phyloP scores from a whole-genome alignment of 1,140 invertebrate species.

The Araneus ventricosus region DNA sequence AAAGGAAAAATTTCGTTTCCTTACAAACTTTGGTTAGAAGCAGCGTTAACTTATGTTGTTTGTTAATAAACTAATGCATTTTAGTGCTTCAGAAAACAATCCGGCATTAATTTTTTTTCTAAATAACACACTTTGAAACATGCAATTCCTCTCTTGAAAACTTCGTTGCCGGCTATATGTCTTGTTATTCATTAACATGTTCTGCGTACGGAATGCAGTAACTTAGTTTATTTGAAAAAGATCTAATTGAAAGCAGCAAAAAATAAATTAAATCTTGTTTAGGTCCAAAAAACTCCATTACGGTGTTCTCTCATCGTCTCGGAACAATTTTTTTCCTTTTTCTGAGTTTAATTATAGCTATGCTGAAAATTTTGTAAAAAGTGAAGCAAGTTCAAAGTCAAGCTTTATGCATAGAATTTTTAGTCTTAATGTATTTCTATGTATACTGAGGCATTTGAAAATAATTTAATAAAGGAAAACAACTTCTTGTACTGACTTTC shows the following conservation, averaged over 20 bases:
- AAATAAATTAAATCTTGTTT: conserved; percentile 5
- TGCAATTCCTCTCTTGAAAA: background rate
- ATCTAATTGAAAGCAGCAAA: conserved; percentile 2
- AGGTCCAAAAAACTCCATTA: background rate
- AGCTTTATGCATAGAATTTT: background rate
- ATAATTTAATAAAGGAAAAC: too few species aligned
- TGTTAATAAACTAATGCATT: background rate
- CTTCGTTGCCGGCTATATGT: background rate
- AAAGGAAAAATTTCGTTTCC: too few species aligned
- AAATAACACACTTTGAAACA: background rate
- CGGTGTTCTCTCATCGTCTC: background rate
- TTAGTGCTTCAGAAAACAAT: background rate
- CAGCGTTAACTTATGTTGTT: too few species aligned
- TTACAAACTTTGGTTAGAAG: too few species aligned
- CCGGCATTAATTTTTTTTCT: background rate
- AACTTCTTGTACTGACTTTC: too few species aligned
- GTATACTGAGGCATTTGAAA: too few species aligned
- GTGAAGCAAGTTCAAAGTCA: background rate
- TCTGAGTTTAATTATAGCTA: background rate
- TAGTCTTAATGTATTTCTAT: too few species aligned
- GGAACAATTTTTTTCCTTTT: background rate
- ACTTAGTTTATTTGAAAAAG: background rate
- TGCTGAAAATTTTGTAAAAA: background rate
- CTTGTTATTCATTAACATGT: background rate
- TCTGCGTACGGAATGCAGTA: background rate